phyloP scores from a whole-genome alignment of 1,140 invertebrate genomes.

The Fopius arisanus region DNA sequence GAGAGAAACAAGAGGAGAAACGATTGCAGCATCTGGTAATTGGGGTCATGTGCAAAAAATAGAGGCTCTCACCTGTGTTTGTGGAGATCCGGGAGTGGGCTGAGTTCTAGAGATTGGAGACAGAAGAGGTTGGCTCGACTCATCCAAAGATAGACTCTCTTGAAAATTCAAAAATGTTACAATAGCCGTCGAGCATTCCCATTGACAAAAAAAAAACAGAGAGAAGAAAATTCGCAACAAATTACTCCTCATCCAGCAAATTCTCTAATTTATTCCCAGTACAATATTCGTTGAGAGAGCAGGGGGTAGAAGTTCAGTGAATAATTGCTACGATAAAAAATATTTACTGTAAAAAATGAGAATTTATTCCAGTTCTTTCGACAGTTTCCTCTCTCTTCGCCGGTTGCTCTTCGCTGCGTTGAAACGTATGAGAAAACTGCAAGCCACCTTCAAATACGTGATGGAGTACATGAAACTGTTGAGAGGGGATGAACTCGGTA shows the following conservation, averaged over 20 bases:
- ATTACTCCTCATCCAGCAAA: no score
- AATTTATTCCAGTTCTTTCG: neutral
- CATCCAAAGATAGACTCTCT: neutral
- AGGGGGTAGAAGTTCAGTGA: no score
- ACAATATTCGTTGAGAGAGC: no score
- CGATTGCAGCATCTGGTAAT: conserved; percentile 10
- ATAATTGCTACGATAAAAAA: no score
- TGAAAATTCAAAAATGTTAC: neutral
- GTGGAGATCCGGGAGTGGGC: neutral
- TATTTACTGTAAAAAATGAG: no score
- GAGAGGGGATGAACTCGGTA: conserved; percentile 8
- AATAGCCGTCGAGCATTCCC: no score
- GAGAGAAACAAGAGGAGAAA: conserved; percentile 3
- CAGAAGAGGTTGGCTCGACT: neutral
- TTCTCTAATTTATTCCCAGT: no score
- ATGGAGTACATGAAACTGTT: neutral
- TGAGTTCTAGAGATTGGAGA: neutral
- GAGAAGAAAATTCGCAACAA: no score
- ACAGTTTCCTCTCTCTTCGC: neutral
- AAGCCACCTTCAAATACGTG: neutral
- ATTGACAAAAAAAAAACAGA: no score
- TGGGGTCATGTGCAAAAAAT: conserved; percentile 6
- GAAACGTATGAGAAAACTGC: neutral
- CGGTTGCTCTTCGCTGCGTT: neutral
- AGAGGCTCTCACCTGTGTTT: neutral